A percentile compares a stretch with the other conserved stretches of the same genome.
Evolutionary conservation across 2,113 vertebrate genomes (phyloP).

Genomic region (Talpa occidentalis): DNA sequence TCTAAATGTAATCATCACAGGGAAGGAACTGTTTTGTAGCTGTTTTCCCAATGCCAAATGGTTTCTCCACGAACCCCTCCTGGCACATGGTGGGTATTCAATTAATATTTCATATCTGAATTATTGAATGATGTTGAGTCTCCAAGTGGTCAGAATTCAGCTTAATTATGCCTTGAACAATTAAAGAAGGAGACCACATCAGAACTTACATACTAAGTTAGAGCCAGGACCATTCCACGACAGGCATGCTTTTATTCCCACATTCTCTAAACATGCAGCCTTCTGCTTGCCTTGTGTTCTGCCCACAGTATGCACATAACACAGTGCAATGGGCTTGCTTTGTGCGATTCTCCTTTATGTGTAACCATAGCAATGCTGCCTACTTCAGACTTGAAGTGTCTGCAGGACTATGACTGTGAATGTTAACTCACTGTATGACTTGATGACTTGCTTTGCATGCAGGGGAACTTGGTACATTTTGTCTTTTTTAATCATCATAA

Average conservation of each 20-base stretch:
- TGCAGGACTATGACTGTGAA: conserved; percentile 25
- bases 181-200: background rate
- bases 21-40: background rate
- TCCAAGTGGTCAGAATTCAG: background rate
- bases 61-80: conserved; percentile 31
- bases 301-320: conserved; percentile 1
- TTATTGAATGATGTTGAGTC: background rate
- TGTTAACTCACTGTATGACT: conserved; percentile 47
- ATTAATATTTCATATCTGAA: conserved; percentile 22
- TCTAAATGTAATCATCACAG: background rate
- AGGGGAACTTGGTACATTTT: background rate
- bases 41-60: background rate
- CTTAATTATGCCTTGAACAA: background rate
- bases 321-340: conserved; percentile 23
- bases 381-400: conserved; percentile 55
- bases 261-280: background rate
- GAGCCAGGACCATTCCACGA: background rate
- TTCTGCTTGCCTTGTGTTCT: conserved; percentile 19
- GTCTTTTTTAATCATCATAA: conserved; percentile 25
- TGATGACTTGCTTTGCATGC: conserved; percentile 42
- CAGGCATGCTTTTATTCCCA: conserved; percentile 35
- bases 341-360: conserved; percentile 9
- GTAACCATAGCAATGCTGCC: conserved; percentile 65
- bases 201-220: background rate
- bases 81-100: background rate